phyloP scores from a whole-genome alignment of 1,140 invertebrate genomes.

The Andrena cerasifolii region DNA sequence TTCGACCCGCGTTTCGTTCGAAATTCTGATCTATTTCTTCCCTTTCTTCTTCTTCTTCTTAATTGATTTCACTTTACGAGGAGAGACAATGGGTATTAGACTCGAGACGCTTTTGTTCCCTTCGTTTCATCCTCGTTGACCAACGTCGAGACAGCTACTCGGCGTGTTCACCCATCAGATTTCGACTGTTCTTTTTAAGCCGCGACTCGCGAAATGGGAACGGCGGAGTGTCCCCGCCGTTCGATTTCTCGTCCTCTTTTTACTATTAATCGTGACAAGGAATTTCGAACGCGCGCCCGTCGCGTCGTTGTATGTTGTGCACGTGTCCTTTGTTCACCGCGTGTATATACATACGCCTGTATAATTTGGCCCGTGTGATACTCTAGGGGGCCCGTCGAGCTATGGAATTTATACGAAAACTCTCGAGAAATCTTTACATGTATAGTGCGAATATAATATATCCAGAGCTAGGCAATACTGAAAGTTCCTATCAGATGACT shows the following conservation, averaged over 20 bases:
- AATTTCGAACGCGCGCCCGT: constrained; percentile 55
- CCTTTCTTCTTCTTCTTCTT: no score
- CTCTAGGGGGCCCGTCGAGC: constrained; percentile 75
- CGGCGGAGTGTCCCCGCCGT: no score
- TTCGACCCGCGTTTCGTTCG: constrained; percentile 33
- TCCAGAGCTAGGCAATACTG: constrained; percentile 81
- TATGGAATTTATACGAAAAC: constrained; percentile 62
- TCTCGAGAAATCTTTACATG: constrained; percentile 57
- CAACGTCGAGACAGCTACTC: no score
- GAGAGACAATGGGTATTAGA: no score
- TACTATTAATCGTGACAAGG: background rate
- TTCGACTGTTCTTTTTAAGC: no score
- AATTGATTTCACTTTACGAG: no score
- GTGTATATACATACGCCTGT: constrained; percentile 58
- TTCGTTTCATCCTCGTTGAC: no score
- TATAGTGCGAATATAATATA: constrained; percentile 69
- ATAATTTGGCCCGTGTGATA: constrained; percentile 80
- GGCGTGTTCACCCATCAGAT: no score
- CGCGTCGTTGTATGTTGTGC: constrained; percentile 57
- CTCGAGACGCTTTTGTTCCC: no score
- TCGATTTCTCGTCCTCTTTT: no score
- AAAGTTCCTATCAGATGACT: constrained; percentile 82
- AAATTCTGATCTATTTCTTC: constrained; percentile 17
- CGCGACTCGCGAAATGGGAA: no score
- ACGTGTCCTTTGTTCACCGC: constrained; percentile 59